Conservation (phyloP, 2,113 vertebrate genomes). For the Anthoscopus minutus region DNA sequence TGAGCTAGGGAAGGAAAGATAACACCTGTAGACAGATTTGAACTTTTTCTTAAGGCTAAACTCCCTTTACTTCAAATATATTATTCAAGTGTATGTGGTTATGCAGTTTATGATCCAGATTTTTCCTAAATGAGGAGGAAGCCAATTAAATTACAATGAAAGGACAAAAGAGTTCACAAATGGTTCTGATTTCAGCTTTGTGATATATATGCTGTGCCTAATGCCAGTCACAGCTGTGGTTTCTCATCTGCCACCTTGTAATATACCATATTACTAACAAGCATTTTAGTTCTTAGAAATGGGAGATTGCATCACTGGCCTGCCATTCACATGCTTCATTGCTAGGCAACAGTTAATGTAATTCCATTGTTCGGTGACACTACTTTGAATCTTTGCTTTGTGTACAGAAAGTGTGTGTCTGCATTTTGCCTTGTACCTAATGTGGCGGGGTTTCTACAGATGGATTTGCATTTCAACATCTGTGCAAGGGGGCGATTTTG, state of each 20-base stretch:
- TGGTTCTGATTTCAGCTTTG: background rate
- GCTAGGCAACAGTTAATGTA: slow-evolving; percentile 32
- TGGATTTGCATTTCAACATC: background rate
- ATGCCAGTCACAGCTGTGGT: background rate
- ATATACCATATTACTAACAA: background rate
- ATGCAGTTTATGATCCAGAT: background rate
- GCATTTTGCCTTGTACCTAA: background rate
- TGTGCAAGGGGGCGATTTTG: background rate
- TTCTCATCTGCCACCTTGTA: background rate
- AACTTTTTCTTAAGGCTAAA: background rate
- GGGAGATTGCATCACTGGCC: background rate
- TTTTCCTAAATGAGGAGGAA: background rate
- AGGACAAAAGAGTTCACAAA: background rate
- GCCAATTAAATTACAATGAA: background rate
- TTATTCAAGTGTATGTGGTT: background rate
- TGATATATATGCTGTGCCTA: background rate
- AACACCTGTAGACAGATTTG: background rate
- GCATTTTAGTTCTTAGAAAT: background rate
- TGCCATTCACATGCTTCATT: background rate
- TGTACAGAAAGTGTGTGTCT: background rate
- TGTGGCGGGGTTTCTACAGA: background rate
- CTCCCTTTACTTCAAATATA: background rate
- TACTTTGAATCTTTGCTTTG: slow-evolving; percentile 20
- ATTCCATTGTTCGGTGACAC: slow-evolving; percentile 25
- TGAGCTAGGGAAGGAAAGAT: background rate